Base-by-base conservation (phyloP, 2,797 vertebrate species). In the Sciaenops ocellatus region DNA sequence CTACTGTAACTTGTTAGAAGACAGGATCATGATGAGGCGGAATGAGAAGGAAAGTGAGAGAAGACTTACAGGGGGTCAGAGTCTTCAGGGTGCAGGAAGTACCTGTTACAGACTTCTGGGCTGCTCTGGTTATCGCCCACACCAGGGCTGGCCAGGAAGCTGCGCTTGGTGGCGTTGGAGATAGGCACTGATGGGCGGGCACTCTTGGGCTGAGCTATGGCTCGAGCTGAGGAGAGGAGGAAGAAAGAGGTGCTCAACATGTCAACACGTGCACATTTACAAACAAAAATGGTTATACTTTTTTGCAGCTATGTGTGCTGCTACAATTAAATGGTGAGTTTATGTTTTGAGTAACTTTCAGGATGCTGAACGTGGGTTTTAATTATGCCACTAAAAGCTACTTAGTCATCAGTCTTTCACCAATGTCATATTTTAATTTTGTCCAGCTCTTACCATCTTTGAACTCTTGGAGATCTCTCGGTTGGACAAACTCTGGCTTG, bases 161-260 rank as follows among this genome's bases (percentile, higher is more conserved):
- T 99, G 62, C 98, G 96, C 89, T 98, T 99, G 52, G 98, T 99
- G 46, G 98, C 98, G 0, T 99, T 99, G 86, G 98, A 99, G 79
- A 99, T 99, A 6, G 98, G 97, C 34, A 99, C 96, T 1, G 96
- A 96, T 0, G 97, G 96, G 5, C 97, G 96, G 71, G 94, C 93
- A 93, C 95, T 96, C 91, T 97, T 98, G 59, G 96, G 96, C 85
- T 97, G 97, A 85, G 96, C 85, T 82, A 93, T 91, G 34, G 95
- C 85, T 94, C 97, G 97, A 74, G 95, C 98, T 99, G 91, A 47
- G 67, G 1, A 34, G 16, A 70, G 44, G 41, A 59, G n/a, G 18
- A 44, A 46, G n/a, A 30, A 13, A 46, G 18, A 62, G 12, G 3
- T 16, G 17, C 4, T 15, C 4, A 64, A 48, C 9, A 50, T 52